Evolutionary conservation across 2,888 invertebrate species (phyloP), one percentile per base, ranked within the genome.

Genomic region (Scelioninae gen. 2): DNA sequence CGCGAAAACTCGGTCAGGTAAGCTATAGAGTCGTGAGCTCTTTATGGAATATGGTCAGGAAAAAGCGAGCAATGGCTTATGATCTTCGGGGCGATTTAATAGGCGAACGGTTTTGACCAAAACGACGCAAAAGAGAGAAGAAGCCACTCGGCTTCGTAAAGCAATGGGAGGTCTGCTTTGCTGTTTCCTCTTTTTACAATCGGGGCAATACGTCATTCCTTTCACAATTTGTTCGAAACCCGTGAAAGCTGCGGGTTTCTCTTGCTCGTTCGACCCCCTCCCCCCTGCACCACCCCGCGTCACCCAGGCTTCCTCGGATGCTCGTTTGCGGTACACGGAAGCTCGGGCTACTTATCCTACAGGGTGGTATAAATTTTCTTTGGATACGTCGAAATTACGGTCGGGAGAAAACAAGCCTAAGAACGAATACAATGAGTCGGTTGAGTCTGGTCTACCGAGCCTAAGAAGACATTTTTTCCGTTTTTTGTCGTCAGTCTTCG

Each of bases 221-320:
- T 81, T 83, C 80, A 80, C 80, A 82, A 83, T 82, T 82, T 81
- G 80, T 79, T 78, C 77, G 77, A 82, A 79, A 81, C 75, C 81
- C 82, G 79, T 82, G 79, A 82, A 82, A 83, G 78, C 80, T 79
- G 80, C 61, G 77, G 78, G 77, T 78, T 76, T 74, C 74, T 52
- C 35, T 31, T 15, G 35, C 16, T 60, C 35, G 25, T 33, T 7
- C 19, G 10, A 10, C n/a, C 11, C 39, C 16, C 43, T 4, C 43
- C 67, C 35, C 41, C 72, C 58, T 41, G 43, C 39, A n/a, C 18
- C 37, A 18, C 13, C 45, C 55, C 18, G 39, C n/a, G 16, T 16
- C 16, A n/a, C 16, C 39, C 16, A 11, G 52, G 61, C 65, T 74
- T 55, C 55, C 67, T 57, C 76, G 71, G 69, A 75, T 65, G 70